Conservation (phyloP, 2,113 vertebrate species). For the Clinocottus analis region DNA sequence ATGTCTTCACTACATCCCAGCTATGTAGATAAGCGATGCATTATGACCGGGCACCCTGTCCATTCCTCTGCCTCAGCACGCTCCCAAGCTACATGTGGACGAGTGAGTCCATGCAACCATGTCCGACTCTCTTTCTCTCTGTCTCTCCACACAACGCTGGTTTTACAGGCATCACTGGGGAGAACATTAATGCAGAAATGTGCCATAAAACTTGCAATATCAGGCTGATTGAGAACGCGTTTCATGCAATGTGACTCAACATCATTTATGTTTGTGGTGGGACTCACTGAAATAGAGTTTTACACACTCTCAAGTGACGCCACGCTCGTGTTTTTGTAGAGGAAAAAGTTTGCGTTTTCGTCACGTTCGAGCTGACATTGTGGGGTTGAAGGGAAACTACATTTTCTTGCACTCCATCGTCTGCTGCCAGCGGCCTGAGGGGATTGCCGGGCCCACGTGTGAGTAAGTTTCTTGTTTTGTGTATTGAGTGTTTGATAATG, state of each 20-base stretch:
- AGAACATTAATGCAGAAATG: slow-evolving; percentile 7
- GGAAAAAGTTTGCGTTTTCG: not conserved
- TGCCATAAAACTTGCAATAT: not conserved
- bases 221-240: not conserved
- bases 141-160: too few species aligned
- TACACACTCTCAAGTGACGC: not conserved
- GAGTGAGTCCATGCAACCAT: slow-evolving; percentile 11
- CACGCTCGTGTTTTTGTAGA: not conserved
- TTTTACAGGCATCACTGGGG: slow-evolving; percentile 4
- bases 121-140: not conserved
- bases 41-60: slow-evolving; percentile 35
- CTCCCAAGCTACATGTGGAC: slow-evolving; percentile 48
- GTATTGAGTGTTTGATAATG: not conserved
- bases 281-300: too few species aligned
- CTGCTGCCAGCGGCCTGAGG: not conserved
- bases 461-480: not conserved
- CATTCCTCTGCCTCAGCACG: slow-evolving; percentile 56
- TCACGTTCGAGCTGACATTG: not conserved
- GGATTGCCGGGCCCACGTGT: not conserved
- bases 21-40: slow-evolving; percentile 52
- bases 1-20: slow-evolving; percentile 52
- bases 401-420: not conserved
- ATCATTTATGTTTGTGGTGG: not conserved
- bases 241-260: not conserved
- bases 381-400: not conserved